Evolutionary conservation across 1,140 invertebrate genomes (phyloP).

Genomic region (Myzus persicae): DNA sequence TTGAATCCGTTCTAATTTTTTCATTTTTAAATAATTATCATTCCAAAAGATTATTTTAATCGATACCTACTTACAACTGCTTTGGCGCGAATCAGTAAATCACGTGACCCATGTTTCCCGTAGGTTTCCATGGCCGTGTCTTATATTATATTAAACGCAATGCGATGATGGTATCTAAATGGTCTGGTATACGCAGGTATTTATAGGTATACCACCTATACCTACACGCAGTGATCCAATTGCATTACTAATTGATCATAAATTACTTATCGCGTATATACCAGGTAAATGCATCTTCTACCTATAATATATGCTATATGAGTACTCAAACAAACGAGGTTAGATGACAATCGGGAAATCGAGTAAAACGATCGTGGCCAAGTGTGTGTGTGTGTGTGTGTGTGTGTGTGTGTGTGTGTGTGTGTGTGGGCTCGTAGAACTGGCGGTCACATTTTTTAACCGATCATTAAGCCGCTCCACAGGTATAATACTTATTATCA

Average conservation of each 20-base stretch:
- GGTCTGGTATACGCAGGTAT: not conserved
- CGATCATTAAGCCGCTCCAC: not conserved
- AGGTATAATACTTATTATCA: not conserved
- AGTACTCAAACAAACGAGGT: slow-evolving; percentile 18
- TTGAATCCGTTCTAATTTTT: not conserved
- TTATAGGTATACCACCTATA: not conserved
- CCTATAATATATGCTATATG: not conserved
- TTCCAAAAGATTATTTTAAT: not conserved
- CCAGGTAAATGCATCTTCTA: not conserved
- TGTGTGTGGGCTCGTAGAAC: not conserved
- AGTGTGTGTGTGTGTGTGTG: not conserved
- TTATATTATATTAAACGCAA: not conserved
- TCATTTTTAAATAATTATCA: not conserved
- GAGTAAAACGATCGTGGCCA: slow-evolving; percentile 11
- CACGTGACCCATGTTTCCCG: not conserved
- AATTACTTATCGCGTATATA: not conserved
- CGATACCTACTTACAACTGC: not conserved
- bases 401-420: not conserved
- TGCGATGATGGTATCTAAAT: slow-evolving; percentile 5
- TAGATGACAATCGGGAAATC: slow-evolving; percentile 38
- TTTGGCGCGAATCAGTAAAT: not conserved
- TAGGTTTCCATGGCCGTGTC: not conserved
- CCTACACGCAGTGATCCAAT: not conserved
- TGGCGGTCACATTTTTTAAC: not conserved
- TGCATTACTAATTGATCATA: slow-evolving; percentile 42